Evolutionary conservation across 2,888 invertebrate genomes (phyloP).

Genomic region (Argynnis bischoffii): DNA sequence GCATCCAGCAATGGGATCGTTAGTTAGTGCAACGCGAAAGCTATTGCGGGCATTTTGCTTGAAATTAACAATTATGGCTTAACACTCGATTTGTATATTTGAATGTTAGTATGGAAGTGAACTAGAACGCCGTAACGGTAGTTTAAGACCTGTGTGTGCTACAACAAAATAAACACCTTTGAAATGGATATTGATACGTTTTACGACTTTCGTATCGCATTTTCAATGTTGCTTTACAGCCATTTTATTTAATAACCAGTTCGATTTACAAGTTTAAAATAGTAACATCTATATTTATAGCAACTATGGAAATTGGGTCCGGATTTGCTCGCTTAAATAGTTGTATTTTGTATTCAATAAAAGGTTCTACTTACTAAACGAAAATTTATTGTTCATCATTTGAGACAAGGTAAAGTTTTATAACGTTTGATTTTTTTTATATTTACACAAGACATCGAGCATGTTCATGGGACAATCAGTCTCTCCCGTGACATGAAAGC

Average conservation of each 20-base stretch:
- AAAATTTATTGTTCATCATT: too few species aligned
- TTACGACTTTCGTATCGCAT: slow-evolving; percentile 7
- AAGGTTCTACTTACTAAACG: too few species aligned
- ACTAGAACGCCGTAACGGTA: slow-evolving; percentile 46
- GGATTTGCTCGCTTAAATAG: too few species aligned
- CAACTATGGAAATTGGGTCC: too few species aligned
- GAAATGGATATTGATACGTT: slow-evolving; percentile 24
- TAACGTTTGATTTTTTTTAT: too few species aligned
- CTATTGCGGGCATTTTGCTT: slow-evolving; percentile 75
- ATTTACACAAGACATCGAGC: too few species aligned
- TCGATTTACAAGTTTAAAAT: not conserved
- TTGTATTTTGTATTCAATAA: too few species aligned
- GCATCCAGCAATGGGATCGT: slow-evolving; percentile 78
- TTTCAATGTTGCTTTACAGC: slow-evolving; percentile 1
- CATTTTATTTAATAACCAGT: slow-evolving; percentile 4
- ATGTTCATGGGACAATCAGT: too few species aligned
- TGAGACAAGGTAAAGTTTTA: too few species aligned
- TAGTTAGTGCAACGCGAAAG: slow-evolving; percentile 73
- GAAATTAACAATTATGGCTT: slow-evolving; percentile 79
- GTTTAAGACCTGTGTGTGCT: slow-evolving; percentile 46
- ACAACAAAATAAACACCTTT: slow-evolving; percentile 34
- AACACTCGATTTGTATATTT: slow-evolving; percentile 71
- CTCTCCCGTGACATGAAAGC: too few species aligned
- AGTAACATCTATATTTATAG: too few species aligned
- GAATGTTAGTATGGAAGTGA: slow-evolving; percentile 48